A percentile compares a stretch with the other conserved stretches of the same genome.
phyloP scores from a whole-genome alignment of 2,113 vertebrate genomes.

The Accipiter virgatus region DNA sequence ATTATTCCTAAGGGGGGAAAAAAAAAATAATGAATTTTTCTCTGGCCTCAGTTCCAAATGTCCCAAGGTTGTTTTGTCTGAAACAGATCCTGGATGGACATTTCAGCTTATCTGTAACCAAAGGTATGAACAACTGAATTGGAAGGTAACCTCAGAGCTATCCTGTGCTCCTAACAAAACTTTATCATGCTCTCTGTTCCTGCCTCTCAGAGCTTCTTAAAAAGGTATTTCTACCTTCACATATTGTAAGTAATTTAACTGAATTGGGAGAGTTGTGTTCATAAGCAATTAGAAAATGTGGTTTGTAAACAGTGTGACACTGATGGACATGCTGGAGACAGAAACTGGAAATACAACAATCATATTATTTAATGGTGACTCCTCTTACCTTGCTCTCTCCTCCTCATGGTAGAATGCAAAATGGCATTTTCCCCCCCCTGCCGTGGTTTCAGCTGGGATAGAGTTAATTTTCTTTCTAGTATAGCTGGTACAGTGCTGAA shows the following conservation, averaged over 20 bases:
- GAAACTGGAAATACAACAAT: not conserved
- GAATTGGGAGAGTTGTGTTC: not conserved
- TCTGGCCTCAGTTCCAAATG: not conserved
- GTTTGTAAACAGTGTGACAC: not conserved
- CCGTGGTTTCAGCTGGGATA: no score
- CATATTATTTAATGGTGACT: not conserved
- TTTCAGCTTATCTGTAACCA: not conserved
- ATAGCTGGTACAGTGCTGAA: no score
- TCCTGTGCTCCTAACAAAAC: not conserved
- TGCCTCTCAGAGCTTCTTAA: not conserved
- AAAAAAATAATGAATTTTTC: not conserved
- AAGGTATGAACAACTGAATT: not conserved
- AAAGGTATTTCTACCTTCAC: not conserved
- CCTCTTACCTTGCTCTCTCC: not conserved
- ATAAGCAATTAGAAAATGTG: not conserved
- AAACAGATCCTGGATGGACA: not conserved
- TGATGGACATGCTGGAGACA: not conserved
- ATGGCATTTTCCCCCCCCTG: not conserved
- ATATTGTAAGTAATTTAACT: not conserved
- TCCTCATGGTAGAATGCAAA: not conserved
- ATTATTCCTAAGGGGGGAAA: not conserved
- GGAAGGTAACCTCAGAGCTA: not conserved
- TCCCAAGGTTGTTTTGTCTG: not conserved
- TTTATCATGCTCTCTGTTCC: accelerated
- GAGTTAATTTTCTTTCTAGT: no score